Evolutionary conservation across 1,140 invertebrate species (phyloP).

Genomic region (Aphaenogaster floridana): DNA sequence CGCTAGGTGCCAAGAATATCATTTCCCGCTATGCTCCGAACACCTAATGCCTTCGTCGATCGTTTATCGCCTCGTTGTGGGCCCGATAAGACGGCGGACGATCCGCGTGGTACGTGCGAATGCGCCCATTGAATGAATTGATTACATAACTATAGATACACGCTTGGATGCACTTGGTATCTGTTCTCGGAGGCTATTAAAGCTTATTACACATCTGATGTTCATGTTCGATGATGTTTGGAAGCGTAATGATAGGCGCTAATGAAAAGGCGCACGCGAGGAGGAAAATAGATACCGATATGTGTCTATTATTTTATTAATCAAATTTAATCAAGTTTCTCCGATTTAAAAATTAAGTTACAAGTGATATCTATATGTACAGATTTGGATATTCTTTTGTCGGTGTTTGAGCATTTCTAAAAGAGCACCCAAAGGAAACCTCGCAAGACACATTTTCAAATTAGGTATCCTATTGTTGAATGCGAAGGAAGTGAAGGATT

Average conservation of each 20-base stretch:
- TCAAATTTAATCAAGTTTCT: neutral
- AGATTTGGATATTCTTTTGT: neutral
- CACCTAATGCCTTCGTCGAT: slow-evolving; percentile 53
- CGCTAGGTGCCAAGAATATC: slow-evolving; percentile 46
- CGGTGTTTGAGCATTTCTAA: neutral
- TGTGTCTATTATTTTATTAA: neutral
- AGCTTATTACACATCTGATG: neutral
- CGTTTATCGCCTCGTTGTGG: slow-evolving; percentile 35
- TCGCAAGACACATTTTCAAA: neutral
- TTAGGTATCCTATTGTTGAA: slow-evolving; percentile 38
- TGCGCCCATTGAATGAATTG: slow-evolving; percentile 25
- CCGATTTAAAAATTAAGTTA: neutral
- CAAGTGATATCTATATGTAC: neutral
- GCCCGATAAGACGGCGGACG: slow-evolving; percentile 31
- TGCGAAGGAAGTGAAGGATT: neutral
- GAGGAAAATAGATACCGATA: neutral
- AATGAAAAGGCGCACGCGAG: neutral
- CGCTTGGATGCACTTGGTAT: neutral
- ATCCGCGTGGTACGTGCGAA: slow-evolving; percentile 4
- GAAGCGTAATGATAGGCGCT: neutral
- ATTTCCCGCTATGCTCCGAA: slow-evolving; percentile 26
- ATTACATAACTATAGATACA: slow-evolving; percentile 29
- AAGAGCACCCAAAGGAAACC: neutral
- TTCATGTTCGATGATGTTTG: neutral
- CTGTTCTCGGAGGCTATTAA: slow-evolving; percentile 12